Percentiles rank a stretch among this genome's conserved stretches.
Conservation (phyloP, 2,113 vertebrate species). For the Polyodon spathula region DNA sequence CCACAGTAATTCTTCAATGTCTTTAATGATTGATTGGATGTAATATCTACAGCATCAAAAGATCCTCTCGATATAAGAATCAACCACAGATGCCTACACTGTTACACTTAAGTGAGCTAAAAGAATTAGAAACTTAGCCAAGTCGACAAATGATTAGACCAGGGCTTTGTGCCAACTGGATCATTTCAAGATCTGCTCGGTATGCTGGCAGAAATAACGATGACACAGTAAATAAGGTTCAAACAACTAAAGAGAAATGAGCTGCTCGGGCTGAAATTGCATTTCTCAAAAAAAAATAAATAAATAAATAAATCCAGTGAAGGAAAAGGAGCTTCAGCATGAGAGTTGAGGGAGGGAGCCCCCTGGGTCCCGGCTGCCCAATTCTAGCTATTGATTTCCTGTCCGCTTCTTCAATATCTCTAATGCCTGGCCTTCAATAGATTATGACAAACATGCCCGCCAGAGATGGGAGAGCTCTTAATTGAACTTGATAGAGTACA, state of each 20-base stretch:
- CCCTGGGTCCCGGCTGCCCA: constrained; percentile 52
- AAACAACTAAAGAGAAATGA: background rate
- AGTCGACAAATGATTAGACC: no score
- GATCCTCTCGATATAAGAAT: no score
- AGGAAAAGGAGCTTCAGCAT: constrained; percentile 39
- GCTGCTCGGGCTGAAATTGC: constrained; percentile 46
- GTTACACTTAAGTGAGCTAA: no score
- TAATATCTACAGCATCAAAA: no score
- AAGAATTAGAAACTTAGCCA: no score
- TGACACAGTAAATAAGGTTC: background rate
- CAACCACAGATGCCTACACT: no score
- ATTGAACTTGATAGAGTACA: constrained; percentile 63
- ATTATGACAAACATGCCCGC: constrained; percentile 62
- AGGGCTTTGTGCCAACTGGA: no score
- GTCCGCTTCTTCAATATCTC: constrained; percentile 63
- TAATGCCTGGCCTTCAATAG: constrained; percentile 52
- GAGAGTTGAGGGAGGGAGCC: constrained; percentile 46
- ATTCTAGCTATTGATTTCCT: constrained; percentile 63
- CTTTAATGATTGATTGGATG: no score
- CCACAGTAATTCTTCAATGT: no score
- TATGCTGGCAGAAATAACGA: no score
- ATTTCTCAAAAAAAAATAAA: constrained; percentile 44
- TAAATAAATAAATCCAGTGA: constrained; percentile 47
- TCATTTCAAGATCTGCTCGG: no score
- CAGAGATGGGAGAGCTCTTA: constrained; percentile 52